These are phyloP conservation scores for Phragmatobia fuliginosa DNA, from an alignment of 2,888 invertebrate species.

Conservation along the genomic window DNA sequence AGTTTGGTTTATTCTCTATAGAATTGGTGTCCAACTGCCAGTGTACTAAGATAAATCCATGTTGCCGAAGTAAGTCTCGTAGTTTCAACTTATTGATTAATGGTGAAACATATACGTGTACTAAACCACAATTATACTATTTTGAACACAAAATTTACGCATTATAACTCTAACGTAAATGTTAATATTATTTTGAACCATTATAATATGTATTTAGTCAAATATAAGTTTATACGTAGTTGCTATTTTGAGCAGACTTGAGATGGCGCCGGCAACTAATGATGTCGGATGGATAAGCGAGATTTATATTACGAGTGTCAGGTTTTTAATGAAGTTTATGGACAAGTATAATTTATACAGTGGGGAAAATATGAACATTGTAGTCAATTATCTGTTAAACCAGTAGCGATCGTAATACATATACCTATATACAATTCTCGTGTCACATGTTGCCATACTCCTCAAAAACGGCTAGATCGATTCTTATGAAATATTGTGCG, in stretches of 20 bases:
- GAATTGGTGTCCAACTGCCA: constrained; percentile 7
- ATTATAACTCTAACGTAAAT: neutral
- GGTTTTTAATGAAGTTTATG: no score
- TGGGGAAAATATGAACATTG: no score
- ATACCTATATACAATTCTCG: no score
- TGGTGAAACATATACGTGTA: neutral
- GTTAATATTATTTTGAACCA: neutral
- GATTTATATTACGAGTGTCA: no score
- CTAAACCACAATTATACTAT: neutral
- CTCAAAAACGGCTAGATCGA: no score
- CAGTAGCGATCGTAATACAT: no score
- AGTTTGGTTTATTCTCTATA: constrained; percentile 6
- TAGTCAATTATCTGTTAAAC: no score
- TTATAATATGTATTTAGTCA: neutral
- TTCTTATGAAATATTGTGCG: no score
- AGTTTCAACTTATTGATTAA: constrained; percentile 1
- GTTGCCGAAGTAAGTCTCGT: neutral
- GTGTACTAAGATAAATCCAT: constrained; percentile 8
- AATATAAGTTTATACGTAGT: neutral
- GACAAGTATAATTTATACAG: no score
- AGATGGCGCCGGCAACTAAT: neutral
- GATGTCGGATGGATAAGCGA: neutral
- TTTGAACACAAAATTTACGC: neutral
- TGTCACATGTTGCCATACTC: no score
- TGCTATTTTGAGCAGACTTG: neutral